Conservation (phyloP, 1,140 invertebrate genomes). For the Cydia fagiglandana region DNA sequence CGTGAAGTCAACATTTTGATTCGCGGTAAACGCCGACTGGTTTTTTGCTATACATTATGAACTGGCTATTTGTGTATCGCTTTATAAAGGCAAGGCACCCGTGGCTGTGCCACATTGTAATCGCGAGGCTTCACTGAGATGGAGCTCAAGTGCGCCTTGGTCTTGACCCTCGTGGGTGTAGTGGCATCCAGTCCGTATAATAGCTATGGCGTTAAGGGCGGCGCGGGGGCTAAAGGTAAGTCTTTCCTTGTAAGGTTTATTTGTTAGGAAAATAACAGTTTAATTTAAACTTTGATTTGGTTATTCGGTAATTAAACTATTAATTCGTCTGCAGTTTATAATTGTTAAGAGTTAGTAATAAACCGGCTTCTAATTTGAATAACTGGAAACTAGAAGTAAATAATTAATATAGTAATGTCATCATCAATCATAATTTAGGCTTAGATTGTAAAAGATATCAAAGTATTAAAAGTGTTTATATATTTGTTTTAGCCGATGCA, state of each 20-base stretch:
- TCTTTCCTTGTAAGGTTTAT: not conserved
- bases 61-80: conserved; percentile 69
- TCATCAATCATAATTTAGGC: not conserved
- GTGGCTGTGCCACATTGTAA: conserved; percentile 60
- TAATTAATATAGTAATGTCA: not conserved
- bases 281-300: not conserved
- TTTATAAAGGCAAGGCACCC: conserved; percentile 67
- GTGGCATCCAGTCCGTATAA: conserved; percentile 60
- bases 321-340: conserved; percentile 4
- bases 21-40: conserved; percentile 66
- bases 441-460: not conserved
- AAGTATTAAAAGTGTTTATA: not conserved
- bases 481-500: conserved; percentile 58
- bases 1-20: conserved; percentile 58
- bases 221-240: conserved; percentile 58
- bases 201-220: conserved; percentile 65
- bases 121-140: conserved; percentile 65
- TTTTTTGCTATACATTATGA: conserved; percentile 66
- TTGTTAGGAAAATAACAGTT: not conserved
- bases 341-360: not conserved
- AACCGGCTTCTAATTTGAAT: conserved; percentile 17
- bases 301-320: not conserved
- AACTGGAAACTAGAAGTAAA: not conserved
- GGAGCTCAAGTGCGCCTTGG: conserved; percentile 62
- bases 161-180: conserved; percentile 51